Evolutionary conservation across 2,888 invertebrate genomes (phyloP).

Genomic region (Limnephilus rhombicus): DNA sequence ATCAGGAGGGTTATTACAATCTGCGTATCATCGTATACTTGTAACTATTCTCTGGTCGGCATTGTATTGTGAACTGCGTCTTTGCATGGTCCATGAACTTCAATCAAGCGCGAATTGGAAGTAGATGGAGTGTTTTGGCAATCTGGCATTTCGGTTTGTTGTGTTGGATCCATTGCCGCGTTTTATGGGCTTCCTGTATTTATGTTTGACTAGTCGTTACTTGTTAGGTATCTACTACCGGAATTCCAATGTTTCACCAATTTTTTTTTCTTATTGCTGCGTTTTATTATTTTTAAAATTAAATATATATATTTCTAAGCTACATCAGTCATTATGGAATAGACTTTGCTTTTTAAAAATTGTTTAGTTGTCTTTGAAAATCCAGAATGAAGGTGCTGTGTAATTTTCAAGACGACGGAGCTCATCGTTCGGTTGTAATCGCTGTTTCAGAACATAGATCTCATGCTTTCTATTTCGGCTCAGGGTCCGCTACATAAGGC

Average conservation of each 20-base stretch:
- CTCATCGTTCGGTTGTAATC: not conserved
- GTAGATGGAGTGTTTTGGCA: not conserved
- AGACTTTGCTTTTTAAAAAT: not conserved
- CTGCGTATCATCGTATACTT: not conserved
- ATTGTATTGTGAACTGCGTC: not conserved
- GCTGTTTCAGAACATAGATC: not conserved
- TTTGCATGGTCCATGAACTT: not conserved
- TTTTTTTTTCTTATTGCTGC: no score
- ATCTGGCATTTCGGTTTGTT: not conserved
- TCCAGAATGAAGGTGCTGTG: not conserved
- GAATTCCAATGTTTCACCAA: not conserved
- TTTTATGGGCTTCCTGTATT: not conserved
- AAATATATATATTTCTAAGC: not conserved
- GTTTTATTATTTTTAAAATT: no score
- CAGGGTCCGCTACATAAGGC: not conserved
- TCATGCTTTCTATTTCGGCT: not conserved
- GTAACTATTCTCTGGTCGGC: not conserved
- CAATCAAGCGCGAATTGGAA: not conserved
- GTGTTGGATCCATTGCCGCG: not conserved
- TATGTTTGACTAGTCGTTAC: not conserved
- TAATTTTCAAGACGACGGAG: not conserved
- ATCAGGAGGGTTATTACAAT: not conserved
- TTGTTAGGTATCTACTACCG: not conserved
- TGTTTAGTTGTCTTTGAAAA: not conserved
- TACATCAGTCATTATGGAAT: not conserved